Base-by-base conservation (phyloP, 2,113 vertebrate genomes). In the Prionailurus bengalensis region DNA sequence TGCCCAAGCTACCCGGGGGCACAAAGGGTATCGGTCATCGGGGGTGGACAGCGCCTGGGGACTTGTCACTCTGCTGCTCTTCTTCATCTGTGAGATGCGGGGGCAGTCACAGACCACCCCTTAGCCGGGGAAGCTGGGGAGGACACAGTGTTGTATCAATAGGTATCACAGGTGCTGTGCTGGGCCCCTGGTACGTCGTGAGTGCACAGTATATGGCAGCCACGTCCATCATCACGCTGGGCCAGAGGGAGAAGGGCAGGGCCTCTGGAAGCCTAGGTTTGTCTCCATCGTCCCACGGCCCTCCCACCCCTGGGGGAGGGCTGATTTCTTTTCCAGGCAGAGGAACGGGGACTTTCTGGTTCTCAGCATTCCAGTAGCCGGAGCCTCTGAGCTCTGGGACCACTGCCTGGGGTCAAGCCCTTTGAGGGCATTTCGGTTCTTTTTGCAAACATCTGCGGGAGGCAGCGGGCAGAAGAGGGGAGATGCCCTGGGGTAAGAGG, bases 151-250 rank as follows among this genome's bases (percentile, higher is more conserved):
- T 11, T 12, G 5, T 10, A 0, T n/a, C 10, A 16, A 25, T 15
- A 33, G 53, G 51, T 71, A 21, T 25, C 0, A 16, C 17, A n/a
- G 1, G 74, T 6, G 5, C 48, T 8, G 39, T 14, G 13, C 21
- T 11, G 33, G 53, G 71, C 25, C 3, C 71, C 36, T 4, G 6
- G 53, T 27, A 21, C 1, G 1, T 12, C 1, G 45, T 17, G 12
- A 42, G n/a, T 14, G 5, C n/a, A 7, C 4, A 2, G n/a, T 5
- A 3, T 19, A 2, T 19, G 11, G 45, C 11, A 29, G 29, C 51
- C 23, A 8, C 0, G 25, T 15, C 55, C 2, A 3, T 15, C 1
- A 0, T 25, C 39, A 29, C 4, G 3, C 8, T 1, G 23, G 89
- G 61, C 70, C 36, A 0, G 5, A 5, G 55, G 31, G 48, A n/a